Evolutionary conservation across 2,113 vertebrate species (phyloP).

Genomic region (Sapayoa aenigma): DNA sequence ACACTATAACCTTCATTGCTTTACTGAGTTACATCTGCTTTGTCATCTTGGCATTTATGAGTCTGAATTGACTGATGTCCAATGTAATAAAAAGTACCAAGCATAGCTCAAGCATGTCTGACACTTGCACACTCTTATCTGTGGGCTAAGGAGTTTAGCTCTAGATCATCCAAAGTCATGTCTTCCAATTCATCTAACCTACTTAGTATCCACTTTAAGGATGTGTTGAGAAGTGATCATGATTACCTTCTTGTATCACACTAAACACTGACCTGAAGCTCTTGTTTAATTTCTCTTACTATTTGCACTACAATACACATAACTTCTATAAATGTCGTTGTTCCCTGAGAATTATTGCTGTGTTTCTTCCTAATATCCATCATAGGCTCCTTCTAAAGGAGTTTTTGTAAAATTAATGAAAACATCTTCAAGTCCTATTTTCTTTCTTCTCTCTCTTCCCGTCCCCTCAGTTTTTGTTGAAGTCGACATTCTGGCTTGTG

Average conservation of each 20-base stretch:
- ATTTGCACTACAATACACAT: not conserved
- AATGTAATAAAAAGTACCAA: not conserved
- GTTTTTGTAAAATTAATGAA: not conserved
- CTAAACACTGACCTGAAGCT: not conserved
- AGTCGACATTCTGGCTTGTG: not conserved
- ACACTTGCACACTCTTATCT: not conserved
- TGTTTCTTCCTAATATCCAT: not conserved
- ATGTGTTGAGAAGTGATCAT: not conserved
- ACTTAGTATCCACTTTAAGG: not conserved
- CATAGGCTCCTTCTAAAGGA: not conserved
- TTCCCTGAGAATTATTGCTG: not conserved
- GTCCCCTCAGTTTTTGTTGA: not conserved
- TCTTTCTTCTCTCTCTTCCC: not conserved
- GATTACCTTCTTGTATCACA: not conserved
- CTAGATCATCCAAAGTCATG: not conserved
- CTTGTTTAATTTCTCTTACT: not conserved
- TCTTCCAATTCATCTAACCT: not conserved
- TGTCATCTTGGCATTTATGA: slow-evolving; percentile 2
- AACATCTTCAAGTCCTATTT: not conserved
- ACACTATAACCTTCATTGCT: not conserved
- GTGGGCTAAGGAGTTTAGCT: not conserved
- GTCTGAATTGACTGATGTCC: not conserved
- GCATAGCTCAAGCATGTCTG: not conserved
- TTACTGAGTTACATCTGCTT: not conserved
- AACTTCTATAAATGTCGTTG: not conserved